Conservation (phyloP, 1,140 invertebrate genomes). For the Brachionus paranguensis region DNA sequence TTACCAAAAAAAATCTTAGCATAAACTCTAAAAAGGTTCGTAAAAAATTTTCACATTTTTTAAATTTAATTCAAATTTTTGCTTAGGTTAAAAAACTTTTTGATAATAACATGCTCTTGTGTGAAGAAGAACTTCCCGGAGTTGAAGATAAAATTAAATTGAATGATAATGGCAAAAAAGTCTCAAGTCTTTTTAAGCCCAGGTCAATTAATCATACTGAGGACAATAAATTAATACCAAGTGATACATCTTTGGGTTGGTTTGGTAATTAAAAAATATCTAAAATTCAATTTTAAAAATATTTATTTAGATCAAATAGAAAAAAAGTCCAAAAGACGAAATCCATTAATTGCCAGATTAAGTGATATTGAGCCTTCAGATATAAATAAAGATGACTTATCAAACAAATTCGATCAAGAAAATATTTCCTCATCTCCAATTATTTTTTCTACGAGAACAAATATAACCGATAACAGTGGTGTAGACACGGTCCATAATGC, state of each 20-base stretch:
- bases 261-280: background rate
- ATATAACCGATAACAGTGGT: background rate
- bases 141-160: background rate
- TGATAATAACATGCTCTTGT: background rate
- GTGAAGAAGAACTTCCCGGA: background rate
- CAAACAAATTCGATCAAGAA: background rate
- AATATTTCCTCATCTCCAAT: background rate
- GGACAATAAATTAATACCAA: background rate
- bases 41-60: background rate
- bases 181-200: background rate
- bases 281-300: background rate
- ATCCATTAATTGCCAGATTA: background rate
- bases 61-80: background rate
- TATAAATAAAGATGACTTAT: background rate
- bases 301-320: background rate
- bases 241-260: background rate
- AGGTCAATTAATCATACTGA: background rate
- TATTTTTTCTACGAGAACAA: background rate
- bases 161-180: background rate
- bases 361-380: background rate
- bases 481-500: background rate
- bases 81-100: constrained; percentile 1
- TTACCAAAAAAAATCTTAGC: background rate
- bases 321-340: background rate
- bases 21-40: background rate